Evolutionary conservation across 1,140 invertebrate species (phyloP), one percentile per base, ranked within the genome.

Genomic region (Amphibalanus amphitrite): DNA sequence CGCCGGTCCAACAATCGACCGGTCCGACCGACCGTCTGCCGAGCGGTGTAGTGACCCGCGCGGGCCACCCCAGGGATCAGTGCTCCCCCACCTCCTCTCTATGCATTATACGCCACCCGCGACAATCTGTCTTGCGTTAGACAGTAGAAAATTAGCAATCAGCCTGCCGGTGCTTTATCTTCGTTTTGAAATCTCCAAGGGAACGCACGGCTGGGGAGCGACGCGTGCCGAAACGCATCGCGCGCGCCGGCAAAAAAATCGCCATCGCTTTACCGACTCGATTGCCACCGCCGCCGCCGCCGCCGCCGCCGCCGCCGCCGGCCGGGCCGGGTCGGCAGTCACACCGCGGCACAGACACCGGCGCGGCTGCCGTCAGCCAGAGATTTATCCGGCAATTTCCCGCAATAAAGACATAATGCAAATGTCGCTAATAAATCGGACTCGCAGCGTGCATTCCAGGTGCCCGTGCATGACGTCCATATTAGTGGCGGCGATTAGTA

Each of bases 71-170:
- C 47, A 1, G 13, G 47, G 10, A 20, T 20, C 47, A 20, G 13
- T 20, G 47, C 47, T 59, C 47, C 47, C 47, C 47, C 47, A 59
- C 47, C 47, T 59, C 20, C 23, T 59, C 47, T 59, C 10, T 59
- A 59, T 59, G 47, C 47, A 59, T 59, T 59, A 59, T 59, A 59
- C 47, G 47, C 10, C 33, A 23, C 47, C 13, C 10, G 20, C 17
- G 47, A 13, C 47, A 20, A 59, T 59, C 47, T 23, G 47, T 59
- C 47, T 59, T 59, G 47, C 47, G 47, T 59, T 59, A 59, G 47
- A 59, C 47, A 59, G 47, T 59, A 59, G 47, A 59, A 59, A 59
- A 59, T 59, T 59, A 59, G 47, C 47, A 59, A 59, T 59, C 47
- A 59, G 47, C 47, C 47, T 13, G 47, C 1, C 20, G 47, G 47